A percentile compares a stretch with the other conserved stretches of the same genome.
phyloP scores from a whole-genome alignment of 1,140 invertebrate species.

The Sipha flava region DNA sequence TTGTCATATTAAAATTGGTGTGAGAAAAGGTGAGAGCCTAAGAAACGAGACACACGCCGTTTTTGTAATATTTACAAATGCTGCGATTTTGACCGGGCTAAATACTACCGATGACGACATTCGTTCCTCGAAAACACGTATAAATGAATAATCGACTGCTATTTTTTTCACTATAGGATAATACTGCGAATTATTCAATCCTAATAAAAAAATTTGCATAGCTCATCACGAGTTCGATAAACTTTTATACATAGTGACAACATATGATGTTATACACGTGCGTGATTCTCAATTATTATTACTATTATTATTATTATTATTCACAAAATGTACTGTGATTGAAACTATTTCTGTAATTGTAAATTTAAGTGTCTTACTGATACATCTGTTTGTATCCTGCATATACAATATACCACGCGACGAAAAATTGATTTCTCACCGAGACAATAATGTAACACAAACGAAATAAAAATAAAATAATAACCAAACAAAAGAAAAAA shows the following conservation, averaged over 20 bases:
- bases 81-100: background rate
- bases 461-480: background rate
- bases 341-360: too few relatives aligned
- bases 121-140: background rate
- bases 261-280: background rate
- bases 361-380: too few relatives aligned
- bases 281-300: background rate
- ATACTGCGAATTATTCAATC: constrained; percentile 6
- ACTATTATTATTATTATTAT: background rate
- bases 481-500: background rate
- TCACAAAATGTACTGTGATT: too few relatives aligned
- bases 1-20: background rate
- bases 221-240: constrained; percentile 11
- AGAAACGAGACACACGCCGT: background rate
- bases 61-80: background rate
- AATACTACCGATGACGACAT: background rate
- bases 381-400: background rate
- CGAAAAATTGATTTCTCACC: background rate
- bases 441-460: background rate
- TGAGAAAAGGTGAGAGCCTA: background rate
- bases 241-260: background rate
- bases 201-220: background rate
- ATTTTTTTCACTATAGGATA: background rate
- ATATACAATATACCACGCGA: background rate
- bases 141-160: background rate